A percentile compares a stretch with the other conserved stretches of the same genome.
Evolutionary conservation across 64 coral and sea anemone species (phyloP).

Genomic region (Montipora foliosa): DNA sequence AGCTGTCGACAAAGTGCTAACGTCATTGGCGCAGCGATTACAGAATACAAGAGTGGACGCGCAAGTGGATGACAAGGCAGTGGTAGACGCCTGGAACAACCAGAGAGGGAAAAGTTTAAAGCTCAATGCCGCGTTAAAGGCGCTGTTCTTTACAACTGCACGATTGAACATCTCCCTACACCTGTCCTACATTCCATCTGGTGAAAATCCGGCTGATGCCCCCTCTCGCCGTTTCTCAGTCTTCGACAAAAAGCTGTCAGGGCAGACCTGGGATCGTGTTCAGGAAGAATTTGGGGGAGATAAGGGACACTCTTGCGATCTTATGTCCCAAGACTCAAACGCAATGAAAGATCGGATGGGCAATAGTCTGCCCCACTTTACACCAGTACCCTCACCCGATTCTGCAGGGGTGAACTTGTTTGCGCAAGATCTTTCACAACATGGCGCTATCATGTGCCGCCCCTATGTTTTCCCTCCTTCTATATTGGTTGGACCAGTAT

Average conservation of each 20-base stretch:
- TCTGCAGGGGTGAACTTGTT: slow-evolving; percentile 30
- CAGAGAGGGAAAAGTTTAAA: slow-evolving; percentile 27
- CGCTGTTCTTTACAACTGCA: slow-evolving; percentile 32
- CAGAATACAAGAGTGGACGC: not conserved
- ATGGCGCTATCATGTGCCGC: not conserved
- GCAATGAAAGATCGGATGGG: slow-evolving; percentile 1
- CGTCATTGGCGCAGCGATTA: too few species aligned
- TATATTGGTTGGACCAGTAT: slow-evolving; percentile 13
- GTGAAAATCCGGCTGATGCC: slow-evolving; percentile 34
- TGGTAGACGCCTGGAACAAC: slow-evolving; percentile 57
- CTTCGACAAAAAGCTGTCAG: slow-evolving; percentile 1
- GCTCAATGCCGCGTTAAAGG: slow-evolving; percentile 21
- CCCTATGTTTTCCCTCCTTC: slow-evolving; percentile 48
- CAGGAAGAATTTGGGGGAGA: not conserved
- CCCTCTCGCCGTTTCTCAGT: slow-evolving; percentile 30
- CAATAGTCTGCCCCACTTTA: slow-evolving; percentile 9
- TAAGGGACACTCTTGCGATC: slow-evolving; percentile 31
- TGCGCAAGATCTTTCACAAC: slow-evolving; percentile 37
- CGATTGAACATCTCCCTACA: slow-evolving; percentile 12
- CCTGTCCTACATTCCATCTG: slow-evolving; percentile 29
- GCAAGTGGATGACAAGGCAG: slow-evolving; percentile 58
- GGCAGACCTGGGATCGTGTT: slow-evolving; percentile 14
- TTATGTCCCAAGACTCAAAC: slow-evolving; percentile 53
- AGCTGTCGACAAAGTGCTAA: too few species aligned
- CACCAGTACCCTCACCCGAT: slow-evolving; percentile 30